Evolutionary conservation across 2,888 invertebrate genomes (phyloP), one percentile per base, ranked within the genome.

Genomic region (Hydrotaea cyrtoneurina): DNA sequence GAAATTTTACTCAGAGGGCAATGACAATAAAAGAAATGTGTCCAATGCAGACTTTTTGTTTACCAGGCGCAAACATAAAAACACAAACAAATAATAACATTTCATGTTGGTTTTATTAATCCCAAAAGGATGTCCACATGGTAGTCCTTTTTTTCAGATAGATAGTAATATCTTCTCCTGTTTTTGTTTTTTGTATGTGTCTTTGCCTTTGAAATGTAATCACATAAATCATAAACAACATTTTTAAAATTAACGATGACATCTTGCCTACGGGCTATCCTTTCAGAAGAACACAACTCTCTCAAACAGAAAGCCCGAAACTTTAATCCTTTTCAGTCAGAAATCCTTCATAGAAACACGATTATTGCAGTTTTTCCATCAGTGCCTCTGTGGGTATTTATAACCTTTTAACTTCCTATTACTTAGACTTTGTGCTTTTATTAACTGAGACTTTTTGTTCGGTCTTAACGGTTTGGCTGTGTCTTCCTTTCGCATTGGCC

Each of bases 21-120:
- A 31, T 4, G 31, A 31, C 31, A 23, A 55, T 53, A 17, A 53
- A 53, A 17, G 53, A 53, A 53, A 53, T 53, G 31, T 53, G 31
- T 53, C 17, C 53, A 15, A 53, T 17, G 17, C 53, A 17, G 53
- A 53, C 8, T 53, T 17, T 31, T 31, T 31, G 31, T 31, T 31
- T 31, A n/a, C n/a, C n/a, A n/a, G n/a, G n/a, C n/a, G n/a, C n/a
- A n/a, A n/a, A n/a, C n/a, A n/a, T 31, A 7, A 4, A 17, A 23
- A 55, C 17, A 39, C 8, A 39, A 39, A 53, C 43, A 80, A 86
- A 84, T 85, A 84, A 86, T 86, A 81, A 85, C 77, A 66, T 62
- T 84, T 81, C 66, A 74, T 80, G 62, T 80, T 80, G 80, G 69
- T 77, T 46, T 83, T 86, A 85, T 85, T 86, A 85, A 82, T 86